These are phyloP conservation scores for Lepilemur ruficaudatus DNA, from an alignment of 2,797 vertebrate species.

Conservation along the genomic window DNA sequence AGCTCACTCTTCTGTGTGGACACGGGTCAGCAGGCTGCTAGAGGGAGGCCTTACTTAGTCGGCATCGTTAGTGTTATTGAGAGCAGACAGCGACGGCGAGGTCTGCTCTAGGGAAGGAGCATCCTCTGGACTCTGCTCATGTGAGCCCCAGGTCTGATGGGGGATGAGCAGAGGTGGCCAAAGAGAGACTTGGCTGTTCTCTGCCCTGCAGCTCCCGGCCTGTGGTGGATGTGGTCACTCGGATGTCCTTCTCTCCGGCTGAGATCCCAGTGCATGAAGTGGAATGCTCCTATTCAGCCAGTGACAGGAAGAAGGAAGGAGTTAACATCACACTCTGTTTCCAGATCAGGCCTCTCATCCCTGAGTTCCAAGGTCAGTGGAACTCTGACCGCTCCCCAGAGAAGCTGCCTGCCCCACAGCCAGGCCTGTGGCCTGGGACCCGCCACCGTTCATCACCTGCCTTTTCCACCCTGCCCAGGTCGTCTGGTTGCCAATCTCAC, in stretches of 20 bases:
- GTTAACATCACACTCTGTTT: slow-evolving; percentile 83
- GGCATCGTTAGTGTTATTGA: background rate
- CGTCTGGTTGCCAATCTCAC: slow-evolving; percentile 78
- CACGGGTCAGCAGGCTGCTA: background rate
- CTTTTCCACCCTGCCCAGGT: background rate
- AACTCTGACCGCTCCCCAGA: background rate
- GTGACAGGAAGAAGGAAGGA: slow-evolving; percentile 51
- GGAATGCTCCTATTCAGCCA: slow-evolving; percentile 68
- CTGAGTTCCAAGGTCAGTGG: slow-evolving; percentile 78
- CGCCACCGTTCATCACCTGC: background rate
- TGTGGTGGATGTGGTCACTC: slow-evolving; percentile 79
- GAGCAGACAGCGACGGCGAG: background rate
- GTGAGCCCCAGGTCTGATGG: background rate
- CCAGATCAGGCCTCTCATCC: slow-evolving; percentile 68
- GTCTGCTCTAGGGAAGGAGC: background rate
- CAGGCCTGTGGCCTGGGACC: background rate
- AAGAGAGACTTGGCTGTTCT: background rate
- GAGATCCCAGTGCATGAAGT: slow-evolving; percentile 84
- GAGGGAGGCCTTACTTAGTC: background rate
- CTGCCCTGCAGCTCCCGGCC: slow-evolving; percentile 84
- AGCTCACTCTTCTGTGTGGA: background rate
- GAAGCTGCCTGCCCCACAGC: background rate
- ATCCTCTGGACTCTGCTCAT: background rate
- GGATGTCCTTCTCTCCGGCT: slow-evolving; percentile 75
- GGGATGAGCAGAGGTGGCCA: background rate